Base-by-base conservation (phyloP, 2,797 vertebrate genomes). In the Chiroxiphia lanceolata region DNA sequence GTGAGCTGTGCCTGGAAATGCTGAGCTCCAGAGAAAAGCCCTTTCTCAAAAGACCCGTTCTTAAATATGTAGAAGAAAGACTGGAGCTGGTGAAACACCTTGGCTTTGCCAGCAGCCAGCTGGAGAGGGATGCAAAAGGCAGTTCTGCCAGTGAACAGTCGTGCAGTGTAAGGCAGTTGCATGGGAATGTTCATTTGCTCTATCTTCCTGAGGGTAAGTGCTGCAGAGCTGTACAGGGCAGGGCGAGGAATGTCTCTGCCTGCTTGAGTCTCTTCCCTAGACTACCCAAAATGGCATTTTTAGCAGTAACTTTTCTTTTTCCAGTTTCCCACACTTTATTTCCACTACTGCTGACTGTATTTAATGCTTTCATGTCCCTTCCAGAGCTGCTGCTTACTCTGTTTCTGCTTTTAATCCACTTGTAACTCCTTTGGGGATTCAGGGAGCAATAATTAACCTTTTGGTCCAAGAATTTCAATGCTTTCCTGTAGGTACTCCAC, bases 351-450 rank as follows among this genome's bases (percentile, higher is more conserved):
- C 84, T 79, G 63, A 87, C 68, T 80, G 50, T 65, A 29, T 91
- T 93, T 63, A 90, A 72, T 94, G 78, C 81, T 95, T 95, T 96
- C 74, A 78, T 83, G 69, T 71, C 4, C 48, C 54, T 82, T 95
- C 25, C 87, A 93, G 89, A 81, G 82, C 79, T 94, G 56, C 89
- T 65, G 65, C 82, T 69, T 68, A 69, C 42, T 65, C 63, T 77
- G 54, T 83, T 91, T 91, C 84, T 95, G 68, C 75, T 80, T 94
- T 75, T 97, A 96, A 97, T 95, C 95, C 89, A 60, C 94, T 97
- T 89, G 86, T 92, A 87, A 79, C 83, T 92, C 90, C 86, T 42
- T 45, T 22, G 86, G 88, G 90, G 74, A 76, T 87, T 94, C 16
- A 4, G 44, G 74, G 70, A 92, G 81, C 5, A 42, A 67, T 92